Percentiles rank a stretch among this genome's conserved stretches.
These are phyloP conservation scores for Chrysotoxum bicinctum DNA, from an alignment of 2,888 invertebrate genomes.

Conservation along the genomic window DNA sequence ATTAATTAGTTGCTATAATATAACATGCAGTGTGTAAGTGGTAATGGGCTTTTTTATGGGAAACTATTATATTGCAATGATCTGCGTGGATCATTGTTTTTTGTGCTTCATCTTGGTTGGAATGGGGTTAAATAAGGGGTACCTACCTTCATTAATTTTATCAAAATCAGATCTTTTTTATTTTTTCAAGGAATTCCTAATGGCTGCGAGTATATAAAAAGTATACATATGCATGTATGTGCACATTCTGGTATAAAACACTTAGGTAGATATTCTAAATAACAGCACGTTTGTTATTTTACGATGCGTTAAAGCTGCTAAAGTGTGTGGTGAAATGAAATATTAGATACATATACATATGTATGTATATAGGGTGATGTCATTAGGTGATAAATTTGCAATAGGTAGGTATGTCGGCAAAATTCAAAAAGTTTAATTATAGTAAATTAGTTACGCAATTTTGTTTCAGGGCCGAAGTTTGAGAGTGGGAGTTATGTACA, in stretches of 20 bases:
- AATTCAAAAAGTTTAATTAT: conserved; percentile 2
- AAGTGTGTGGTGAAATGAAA: background rate
- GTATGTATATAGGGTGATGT: conserved; percentile 28
- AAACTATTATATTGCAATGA: background rate
- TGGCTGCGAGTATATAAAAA: background rate
- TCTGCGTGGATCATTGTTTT: conserved; percentile 10
- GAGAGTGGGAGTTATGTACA: background rate
- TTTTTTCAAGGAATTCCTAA: background rate
- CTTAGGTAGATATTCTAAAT: background rate
- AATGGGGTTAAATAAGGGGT: conserved; percentile 19
- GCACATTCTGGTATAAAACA: background rate
- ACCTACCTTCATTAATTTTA: background rate
- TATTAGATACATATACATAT: background rate
- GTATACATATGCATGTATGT: background rate
- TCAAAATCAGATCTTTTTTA: conserved; percentile 21
- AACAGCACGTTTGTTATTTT: conserved; percentile 22
- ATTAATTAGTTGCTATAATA: conserved; percentile 39
- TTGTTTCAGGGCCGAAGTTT: conserved; percentile 28
- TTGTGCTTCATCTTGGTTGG: conserved; percentile 15
- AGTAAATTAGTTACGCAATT: conserved; percentile 34
- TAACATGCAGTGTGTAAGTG: background rate
- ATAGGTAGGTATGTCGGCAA: conserved; percentile 30
- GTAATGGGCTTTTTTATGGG: background rate
- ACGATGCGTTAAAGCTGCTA: conserved; percentile 29
- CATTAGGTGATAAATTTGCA: conserved; percentile 49